A percentile compares a stretch with the other conserved stretches of the same genome.
Conservation (phyloP, 2,888 invertebrate species). For the Agriotes lineatus region DNA sequence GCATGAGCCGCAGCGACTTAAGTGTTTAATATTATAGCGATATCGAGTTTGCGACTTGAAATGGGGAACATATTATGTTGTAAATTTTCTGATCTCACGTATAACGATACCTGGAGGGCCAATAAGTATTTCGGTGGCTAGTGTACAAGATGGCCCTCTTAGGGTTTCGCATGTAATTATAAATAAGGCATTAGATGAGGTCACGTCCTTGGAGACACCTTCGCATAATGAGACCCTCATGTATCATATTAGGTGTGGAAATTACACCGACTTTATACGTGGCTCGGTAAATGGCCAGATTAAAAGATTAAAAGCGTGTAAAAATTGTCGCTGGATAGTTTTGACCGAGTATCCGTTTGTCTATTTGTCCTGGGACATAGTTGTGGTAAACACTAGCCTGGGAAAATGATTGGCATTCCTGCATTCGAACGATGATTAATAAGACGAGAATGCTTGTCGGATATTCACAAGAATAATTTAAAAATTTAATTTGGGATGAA, state of each 20-base stretch:
- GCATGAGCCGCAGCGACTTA: background rate
- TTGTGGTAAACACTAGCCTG: background rate
- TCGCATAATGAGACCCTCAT: constrained; percentile 47
- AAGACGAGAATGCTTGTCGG: background rate
- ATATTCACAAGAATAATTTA: too few relatives aligned
- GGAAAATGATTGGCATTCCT: constrained; percentile 1
- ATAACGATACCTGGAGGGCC: constrained; percentile 45
- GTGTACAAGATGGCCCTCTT: constrained; percentile 44
- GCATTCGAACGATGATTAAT: constrained; percentile 2
- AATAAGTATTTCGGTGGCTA: constrained; percentile 45
- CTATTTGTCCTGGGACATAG: background rate
- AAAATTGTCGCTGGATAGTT: background rate
- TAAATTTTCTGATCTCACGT: constrained; percentile 43
- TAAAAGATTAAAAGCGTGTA: constrained; percentile 17
- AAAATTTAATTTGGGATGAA: too few relatives aligned
- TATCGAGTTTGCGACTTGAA: constrained; percentile 39
- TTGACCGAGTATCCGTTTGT: background rate
- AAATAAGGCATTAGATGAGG: constrained; percentile 46
- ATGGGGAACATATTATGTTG: constrained; percentile 40
- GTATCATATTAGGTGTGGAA: constrained; percentile 46
- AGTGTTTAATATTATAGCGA: constrained; percentile 37
- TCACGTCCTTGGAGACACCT: constrained; percentile 46
- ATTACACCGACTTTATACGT: constrained; percentile 36
- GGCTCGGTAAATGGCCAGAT: constrained; percentile 10
- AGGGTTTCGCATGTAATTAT: constrained; percentile 46